A percentile compares a stretch with the other conserved stretches of the same genome.
Conservation (phyloP, 2,113 vertebrate species). For the Galbula dea region DNA sequence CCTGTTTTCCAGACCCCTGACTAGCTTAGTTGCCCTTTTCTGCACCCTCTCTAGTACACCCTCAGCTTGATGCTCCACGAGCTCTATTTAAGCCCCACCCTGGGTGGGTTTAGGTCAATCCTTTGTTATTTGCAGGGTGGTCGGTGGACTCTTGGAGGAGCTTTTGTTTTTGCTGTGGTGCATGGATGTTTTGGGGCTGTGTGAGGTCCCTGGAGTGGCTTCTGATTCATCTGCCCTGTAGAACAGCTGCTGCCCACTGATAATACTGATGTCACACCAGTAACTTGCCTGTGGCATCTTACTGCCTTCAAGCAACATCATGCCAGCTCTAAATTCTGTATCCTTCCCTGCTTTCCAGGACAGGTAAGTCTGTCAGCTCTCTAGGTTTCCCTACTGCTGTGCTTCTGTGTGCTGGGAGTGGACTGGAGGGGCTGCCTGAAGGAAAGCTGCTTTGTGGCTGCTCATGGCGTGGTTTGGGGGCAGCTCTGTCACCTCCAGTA, state of each 20-base stretch:
- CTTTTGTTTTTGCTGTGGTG: background rate
- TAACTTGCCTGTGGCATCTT: background rate
- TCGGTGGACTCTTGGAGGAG: background rate
- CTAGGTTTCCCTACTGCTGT: background rate
- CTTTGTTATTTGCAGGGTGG: background rate
- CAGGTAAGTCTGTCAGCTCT: background rate
- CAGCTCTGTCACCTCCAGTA: background rate
- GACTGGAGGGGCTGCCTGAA: background rate
- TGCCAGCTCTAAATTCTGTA: background rate
- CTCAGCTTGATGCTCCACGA: background rate
- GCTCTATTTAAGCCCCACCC: background rate
- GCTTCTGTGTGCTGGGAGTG: background rate
- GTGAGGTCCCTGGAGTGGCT: background rate
- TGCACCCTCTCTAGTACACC: too few species aligned
- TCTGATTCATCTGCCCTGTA: background rate
- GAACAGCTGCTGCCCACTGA: background rate
- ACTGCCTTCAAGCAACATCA: rapidly evolving
- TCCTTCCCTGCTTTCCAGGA: background rate
- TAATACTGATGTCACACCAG: background rate
- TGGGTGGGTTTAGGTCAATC: background rate
- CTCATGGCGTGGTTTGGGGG: background rate
- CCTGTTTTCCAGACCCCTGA: too few species aligned
- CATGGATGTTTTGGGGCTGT: background rate
- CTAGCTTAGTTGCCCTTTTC: too few species aligned
- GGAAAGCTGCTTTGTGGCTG: background rate